These are phyloP conservation scores for Parasteatoda lunata DNA, from an alignment of 2,888 invertebrate genomes.

Conservation along the genomic window DNA sequence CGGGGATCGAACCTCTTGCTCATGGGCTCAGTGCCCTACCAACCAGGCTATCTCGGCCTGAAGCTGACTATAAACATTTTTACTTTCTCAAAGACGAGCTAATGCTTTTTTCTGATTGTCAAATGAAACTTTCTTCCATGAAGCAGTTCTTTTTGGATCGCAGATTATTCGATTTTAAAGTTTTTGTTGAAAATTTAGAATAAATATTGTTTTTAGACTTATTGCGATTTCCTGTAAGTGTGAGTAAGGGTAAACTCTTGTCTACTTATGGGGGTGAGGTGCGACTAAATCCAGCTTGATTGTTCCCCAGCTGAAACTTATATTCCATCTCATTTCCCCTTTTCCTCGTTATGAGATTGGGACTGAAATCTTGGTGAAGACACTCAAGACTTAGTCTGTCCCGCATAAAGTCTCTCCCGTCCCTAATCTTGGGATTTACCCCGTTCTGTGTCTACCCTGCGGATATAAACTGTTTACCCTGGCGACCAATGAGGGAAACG, in stretches of 20 bases:
- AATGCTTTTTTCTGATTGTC: too few species aligned
- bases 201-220: too few species aligned
- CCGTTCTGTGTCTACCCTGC: neutral
- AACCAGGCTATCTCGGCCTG: too few species aligned
- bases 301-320: conserved; percentile 37
- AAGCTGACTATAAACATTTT: too few species aligned
- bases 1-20: too few species aligned
- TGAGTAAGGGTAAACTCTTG: conserved; percentile 8
- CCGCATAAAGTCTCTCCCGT: conserved; percentile 8
- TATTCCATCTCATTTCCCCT: conserved; percentile 19
- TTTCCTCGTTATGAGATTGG: conserved; percentile 20
- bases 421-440: conserved; percentile 28
- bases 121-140: too few species aligned
- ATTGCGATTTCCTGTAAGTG: too few species aligned
- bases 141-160: too few species aligned
- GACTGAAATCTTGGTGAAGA: neutral
- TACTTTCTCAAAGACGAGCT: too few species aligned
- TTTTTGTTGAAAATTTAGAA: too few species aligned
- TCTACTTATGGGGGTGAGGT: conserved; percentile 5
- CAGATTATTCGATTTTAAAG: too few species aligned
- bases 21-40: too few species aligned
- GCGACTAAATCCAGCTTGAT: conserved; percentile 42
- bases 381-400: neutral
- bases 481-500: conserved; percentile 29
- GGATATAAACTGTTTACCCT: conserved; percentile 14